These are phyloP conservation scores for Acleris holmiana DNA, from an alignment of 2,888 invertebrate genomes.

Conservation along the genomic window DNA sequence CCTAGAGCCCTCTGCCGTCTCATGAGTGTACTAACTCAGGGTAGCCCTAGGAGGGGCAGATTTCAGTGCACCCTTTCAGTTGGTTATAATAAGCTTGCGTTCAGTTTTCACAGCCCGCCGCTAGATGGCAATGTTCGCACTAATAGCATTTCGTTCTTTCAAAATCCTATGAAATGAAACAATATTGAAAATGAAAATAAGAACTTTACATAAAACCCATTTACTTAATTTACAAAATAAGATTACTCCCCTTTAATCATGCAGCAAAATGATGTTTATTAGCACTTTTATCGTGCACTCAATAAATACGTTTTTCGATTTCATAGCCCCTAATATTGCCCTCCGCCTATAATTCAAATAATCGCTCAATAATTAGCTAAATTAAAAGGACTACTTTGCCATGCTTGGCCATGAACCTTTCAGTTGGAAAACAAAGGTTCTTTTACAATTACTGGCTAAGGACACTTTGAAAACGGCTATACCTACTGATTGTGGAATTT, in stretches of 20 bases:
- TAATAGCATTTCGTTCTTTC: background rate
- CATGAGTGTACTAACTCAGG: background rate
- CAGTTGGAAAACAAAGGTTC: too few species aligned
- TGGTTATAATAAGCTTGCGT: background rate
- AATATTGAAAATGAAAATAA: background rate
- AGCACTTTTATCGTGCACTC: background rate
- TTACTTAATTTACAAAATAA: too few species aligned
- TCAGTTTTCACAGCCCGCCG: conserved; percentile 11
- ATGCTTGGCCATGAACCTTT: conserved; percentile 19
- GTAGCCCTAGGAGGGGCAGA: background rate
- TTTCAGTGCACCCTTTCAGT: conserved; percentile 2
- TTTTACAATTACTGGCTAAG: too few species aligned
- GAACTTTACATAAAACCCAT: too few species aligned
- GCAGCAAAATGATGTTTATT: conserved; percentile 5
- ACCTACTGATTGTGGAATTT: too few species aligned
- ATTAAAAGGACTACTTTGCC: conserved; percentile 11
- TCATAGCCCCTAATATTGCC: conserved; percentile 3
- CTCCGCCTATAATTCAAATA: conserved; percentile 1
- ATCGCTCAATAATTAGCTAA: conserved; percentile 1
- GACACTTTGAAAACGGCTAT: too few species aligned
- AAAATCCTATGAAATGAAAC: background rate
- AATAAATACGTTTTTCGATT: conserved; percentile 8
- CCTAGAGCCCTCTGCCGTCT: conserved; percentile 19
- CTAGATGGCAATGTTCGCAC: conserved; percentile 21
- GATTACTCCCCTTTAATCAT: background rate